A percentile compares a stretch with the other conserved stretches of the same genome.
Conservation (phyloP, 2,113 vertebrate species). For the Antennarius striatus region DNA sequence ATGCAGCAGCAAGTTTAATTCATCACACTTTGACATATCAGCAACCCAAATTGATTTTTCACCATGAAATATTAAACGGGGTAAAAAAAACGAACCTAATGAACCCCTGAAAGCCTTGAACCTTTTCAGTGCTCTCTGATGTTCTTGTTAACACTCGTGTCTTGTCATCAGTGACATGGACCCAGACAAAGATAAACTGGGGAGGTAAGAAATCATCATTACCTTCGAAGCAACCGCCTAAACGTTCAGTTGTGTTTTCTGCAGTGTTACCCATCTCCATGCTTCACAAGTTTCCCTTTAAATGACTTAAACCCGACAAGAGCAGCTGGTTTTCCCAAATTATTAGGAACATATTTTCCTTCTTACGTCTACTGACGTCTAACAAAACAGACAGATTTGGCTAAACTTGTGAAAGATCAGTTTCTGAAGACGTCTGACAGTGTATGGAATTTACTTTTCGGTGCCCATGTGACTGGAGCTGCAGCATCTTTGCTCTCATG, state of each 20-base stretch:
- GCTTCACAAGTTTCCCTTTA: not conserved
- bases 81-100: not conserved
- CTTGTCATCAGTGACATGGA: conserved; percentile 90
- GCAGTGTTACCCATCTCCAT: not conserved
- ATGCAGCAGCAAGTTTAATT: not conserved
- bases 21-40: conserved; percentile 7
- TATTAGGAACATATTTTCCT: no score
- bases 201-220: conserved; percentile 79
- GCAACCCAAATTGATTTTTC: not conserved
- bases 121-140: not conserved
- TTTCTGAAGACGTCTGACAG: not conserved
- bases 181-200: conserved; percentile 96
- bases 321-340: not conserved
- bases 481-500: no score
- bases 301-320: not conserved
- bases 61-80: not conserved
- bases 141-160: conserved; percentile 1
- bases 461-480: not conserved
- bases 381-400: not conserved
- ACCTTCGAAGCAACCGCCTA: not conserved
- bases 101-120: not conserved
- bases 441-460: not conserved
- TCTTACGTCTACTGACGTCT: not conserved
- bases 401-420: not conserved
- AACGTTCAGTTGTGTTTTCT: not conserved